Evolutionary conservation across 92 coral and sea anemone species (phyloP).

Genomic region (Diadumene lineata): DNA sequence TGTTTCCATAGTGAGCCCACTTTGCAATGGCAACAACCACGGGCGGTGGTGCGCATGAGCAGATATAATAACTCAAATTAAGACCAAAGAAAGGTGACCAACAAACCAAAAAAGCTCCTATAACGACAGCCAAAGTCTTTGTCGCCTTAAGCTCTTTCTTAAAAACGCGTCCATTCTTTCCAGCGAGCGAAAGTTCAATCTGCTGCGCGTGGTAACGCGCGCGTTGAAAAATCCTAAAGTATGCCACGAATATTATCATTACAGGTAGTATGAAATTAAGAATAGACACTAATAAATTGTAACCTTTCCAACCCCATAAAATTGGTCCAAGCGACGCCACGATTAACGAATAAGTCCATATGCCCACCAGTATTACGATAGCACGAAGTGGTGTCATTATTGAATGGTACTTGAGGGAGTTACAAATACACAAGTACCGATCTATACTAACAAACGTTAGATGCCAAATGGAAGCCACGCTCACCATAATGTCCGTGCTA

Average conservation of each 20-base stretch:
- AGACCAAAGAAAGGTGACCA: conserved; percentile 98
- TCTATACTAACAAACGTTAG: conserved; percentile 89
- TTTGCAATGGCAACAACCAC: conserved; percentile 77
- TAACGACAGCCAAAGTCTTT: conserved; percentile 90
- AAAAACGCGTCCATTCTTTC: conserved; percentile 73
- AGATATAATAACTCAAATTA: conserved; percentile 67
- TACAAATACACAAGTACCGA: conserved; percentile 82
- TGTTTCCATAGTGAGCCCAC: conserved; percentile 95
- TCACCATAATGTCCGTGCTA: conserved; percentile 75
- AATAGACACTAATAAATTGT: conserved; percentile 60
- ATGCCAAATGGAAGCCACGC: conserved; percentile 90
- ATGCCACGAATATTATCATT: conserved; percentile 70
- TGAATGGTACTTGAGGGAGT: conserved; percentile 71
- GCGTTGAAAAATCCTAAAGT: conserved; percentile 76
- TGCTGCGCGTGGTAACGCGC: conserved; percentile 87
- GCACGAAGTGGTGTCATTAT: conserved; percentile 69
- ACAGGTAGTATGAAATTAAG: conserved; percentile 78
- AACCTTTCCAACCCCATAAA: conserved; percentile 60
- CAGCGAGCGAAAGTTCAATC: conserved; percentile 74
- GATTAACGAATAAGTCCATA: conserved; percentile 69
- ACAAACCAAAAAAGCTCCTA: conserved; percentile 88
- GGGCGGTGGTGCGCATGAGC: conserved; percentile 53
- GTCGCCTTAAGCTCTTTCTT: conserved; percentile 92
- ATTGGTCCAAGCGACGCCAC: conserved; percentile 65
- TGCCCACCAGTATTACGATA: conserved; percentile 45